A percentile compares a stretch with the other conserved stretches of the same genome.
phyloP scores from a whole-genome alignment of 1,140 invertebrate genomes.

The Octopus bimaculoides region DNA sequence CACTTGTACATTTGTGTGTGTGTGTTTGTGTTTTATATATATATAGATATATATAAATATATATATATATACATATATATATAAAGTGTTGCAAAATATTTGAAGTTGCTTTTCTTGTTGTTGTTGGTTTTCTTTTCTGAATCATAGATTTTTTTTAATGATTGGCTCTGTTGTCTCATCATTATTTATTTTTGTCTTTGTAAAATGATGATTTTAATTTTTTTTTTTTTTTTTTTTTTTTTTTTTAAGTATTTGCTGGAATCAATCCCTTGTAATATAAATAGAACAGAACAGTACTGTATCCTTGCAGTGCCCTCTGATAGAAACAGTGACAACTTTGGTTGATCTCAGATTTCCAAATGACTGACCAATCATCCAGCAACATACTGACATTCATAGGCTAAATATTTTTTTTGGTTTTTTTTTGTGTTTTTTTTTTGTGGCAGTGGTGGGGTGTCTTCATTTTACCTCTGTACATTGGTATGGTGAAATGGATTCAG shows the following conservation, averaged over 20 bases:
- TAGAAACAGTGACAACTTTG: background rate
- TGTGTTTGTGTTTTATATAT: background rate
- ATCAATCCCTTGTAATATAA: constrained; percentile 1
- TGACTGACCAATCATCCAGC: constrained; percentile 9
- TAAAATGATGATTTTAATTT: constrained; percentile 6
- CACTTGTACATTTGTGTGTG: background rate
- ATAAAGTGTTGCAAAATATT: constrained; percentile 4
- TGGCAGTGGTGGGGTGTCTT: no score
- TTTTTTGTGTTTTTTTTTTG: background rate
- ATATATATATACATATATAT: no score
- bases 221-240: background rate
- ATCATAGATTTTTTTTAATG: background rate
- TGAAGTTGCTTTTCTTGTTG: background rate
- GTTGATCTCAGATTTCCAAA: constrained; percentile 7
- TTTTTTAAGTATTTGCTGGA: background rate
- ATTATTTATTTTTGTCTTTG: constrained; percentile 8
- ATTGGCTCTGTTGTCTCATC: background rate
- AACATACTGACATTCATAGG: background rate
- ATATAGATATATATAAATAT: no score
- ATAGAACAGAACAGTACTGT: constrained; percentile 8
- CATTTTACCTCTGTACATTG: no score
- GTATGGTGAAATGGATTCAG: no score
- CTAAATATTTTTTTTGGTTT: background rate
- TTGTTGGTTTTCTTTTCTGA: background rate
- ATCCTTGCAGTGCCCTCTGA: constrained; percentile 1